Evolutionary conservation across 2,888 invertebrate genomes (phyloP).

Genomic region (Ctena decussata): DNA sequence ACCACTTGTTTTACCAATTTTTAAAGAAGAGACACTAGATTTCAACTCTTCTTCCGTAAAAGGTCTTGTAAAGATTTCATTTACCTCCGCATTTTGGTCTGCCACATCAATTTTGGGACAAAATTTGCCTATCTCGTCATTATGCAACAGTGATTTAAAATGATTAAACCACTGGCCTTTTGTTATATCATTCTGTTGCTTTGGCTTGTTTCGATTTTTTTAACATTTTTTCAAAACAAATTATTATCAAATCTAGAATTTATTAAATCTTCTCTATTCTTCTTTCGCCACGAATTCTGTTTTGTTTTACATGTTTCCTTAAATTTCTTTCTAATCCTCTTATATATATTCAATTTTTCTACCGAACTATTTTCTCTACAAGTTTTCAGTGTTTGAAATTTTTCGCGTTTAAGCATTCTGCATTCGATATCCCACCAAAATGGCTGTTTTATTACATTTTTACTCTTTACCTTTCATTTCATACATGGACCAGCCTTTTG

Average conservation of each 20-base stretch:
- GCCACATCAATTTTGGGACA: neutral
- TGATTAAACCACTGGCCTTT: neutral
- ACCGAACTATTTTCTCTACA: neutral
- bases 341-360: neutral
- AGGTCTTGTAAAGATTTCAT: neutral
- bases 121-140: neutral
- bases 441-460: neutral
- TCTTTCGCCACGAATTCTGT: neutral
- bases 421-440: neutral
- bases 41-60: neutral
- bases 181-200: neutral
- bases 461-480: neutral
- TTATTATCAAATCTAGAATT: neutral
- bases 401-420: neutral
- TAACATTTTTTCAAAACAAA: neutral
- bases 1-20: neutral
- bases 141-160: neutral
- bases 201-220: neutral
- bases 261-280: neutral
- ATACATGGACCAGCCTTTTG: neutral
- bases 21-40: neutral
- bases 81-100: neutral
- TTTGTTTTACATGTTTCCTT: neutral
- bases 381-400: neutral
- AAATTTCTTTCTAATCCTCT: neutral